Evolutionary conservation across 2,113 vertebrate genomes (phyloP).

Genomic region (Pterocles orientalis): DNA sequence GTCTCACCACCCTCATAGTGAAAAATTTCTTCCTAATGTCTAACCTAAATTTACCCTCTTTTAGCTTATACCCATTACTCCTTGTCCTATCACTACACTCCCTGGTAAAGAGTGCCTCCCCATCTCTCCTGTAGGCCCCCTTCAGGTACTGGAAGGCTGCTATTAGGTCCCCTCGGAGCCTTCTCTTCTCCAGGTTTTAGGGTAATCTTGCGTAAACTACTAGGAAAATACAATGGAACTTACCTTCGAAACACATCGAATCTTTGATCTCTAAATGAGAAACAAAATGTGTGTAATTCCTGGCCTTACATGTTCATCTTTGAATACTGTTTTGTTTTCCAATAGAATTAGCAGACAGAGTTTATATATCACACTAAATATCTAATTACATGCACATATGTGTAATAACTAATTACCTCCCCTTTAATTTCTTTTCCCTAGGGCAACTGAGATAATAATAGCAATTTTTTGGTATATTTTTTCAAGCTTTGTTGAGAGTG

Average conservation of each 20-base stretch:
- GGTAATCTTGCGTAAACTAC: neutral
- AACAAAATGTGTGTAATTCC: neutral
- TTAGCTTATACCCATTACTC: no score
- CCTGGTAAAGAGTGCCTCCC: no score
- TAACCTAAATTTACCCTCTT: no score
- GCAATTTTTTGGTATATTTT: neutral
- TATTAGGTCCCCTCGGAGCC: no score
- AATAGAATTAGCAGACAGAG: neutral
- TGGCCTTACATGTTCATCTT: neutral
- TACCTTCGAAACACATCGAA: neutral
- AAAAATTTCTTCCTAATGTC: no score
- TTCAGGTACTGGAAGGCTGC: no score
- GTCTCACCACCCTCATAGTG: no score
- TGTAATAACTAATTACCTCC: slow-evolving; percentile 43
- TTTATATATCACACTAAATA: slow-evolving; percentile 35
- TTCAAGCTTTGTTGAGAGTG: neutral
- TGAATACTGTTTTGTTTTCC: neutral
- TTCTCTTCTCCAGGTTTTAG: no score
- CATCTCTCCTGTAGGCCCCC: no score
- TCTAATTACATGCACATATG: slow-evolving; percentile 42
- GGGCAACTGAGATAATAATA: neutral
- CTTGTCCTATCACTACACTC: no score
- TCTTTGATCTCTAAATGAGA: neutral
- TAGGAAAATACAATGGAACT: neutral
- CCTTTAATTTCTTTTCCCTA: slow-evolving; percentile 9